phyloP scores from a whole-genome alignment of 2,113 vertebrate genomes.

The Chaenogobius annularis region DNA sequence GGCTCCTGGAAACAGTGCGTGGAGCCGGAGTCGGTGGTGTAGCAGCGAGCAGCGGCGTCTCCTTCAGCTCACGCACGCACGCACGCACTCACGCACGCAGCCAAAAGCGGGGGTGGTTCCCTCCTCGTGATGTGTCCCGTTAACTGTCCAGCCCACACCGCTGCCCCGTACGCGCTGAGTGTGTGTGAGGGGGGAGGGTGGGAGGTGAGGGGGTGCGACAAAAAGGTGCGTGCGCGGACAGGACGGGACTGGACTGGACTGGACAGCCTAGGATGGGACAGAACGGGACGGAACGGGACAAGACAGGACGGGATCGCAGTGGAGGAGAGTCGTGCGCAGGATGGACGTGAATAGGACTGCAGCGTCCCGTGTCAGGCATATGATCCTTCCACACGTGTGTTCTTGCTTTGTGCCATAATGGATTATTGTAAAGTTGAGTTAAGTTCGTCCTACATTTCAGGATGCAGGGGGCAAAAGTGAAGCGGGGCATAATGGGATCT shows the following conservation, averaged over 20 bases:
- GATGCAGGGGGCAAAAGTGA: too few relatives aligned
- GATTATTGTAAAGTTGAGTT: too few relatives aligned
- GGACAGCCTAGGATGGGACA: neutral
- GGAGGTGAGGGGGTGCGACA: constrained; percentile 36
- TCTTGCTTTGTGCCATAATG: too few relatives aligned
- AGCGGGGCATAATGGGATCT: too few relatives aligned
- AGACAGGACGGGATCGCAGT: too few relatives aligned
- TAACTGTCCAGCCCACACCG: neutral
- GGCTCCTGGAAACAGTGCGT: neutral
- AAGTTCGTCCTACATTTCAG: too few relatives aligned
- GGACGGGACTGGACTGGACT: neutral
- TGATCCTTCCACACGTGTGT: too few relatives aligned
- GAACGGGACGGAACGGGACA: neutral
- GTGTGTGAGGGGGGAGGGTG: constrained; percentile 16
- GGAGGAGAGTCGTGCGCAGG: constrained; percentile 15
- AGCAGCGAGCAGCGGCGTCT: constrained; percentile 12
- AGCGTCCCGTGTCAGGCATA: too few relatives aligned
- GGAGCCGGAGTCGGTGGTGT: neutral
- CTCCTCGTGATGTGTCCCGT: neutral
- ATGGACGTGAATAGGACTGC: constrained; percentile 9
- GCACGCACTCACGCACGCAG: neutral
- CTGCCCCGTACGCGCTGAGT: constrained; percentile 4
- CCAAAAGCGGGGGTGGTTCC: constrained; percentile 20
- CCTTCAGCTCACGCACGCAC: constrained; percentile 19
- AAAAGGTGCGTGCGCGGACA: constrained; percentile 27